A percentile compares a stretch with the other conserved stretches of the same genome.
phyloP scores from a whole-genome alignment of 1,140 invertebrate genomes.

The Drosophila prosaltans region DNA sequence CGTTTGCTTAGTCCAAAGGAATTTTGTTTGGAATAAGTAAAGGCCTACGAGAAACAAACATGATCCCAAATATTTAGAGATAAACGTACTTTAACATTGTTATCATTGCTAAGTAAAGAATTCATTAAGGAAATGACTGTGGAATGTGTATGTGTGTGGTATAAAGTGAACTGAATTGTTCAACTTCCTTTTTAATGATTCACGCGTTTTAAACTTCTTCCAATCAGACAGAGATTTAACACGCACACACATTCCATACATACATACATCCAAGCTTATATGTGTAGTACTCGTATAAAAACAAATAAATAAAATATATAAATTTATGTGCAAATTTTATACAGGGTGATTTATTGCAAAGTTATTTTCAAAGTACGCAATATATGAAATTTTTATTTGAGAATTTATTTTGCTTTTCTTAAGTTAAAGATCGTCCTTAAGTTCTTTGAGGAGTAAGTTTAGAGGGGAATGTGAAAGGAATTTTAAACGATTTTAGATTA shows the following conservation, averaged over 20 bases:
- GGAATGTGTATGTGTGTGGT: neutral
- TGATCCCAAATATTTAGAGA: neutral
- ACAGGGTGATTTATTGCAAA: neutral
- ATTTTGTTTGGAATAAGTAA: neutral
- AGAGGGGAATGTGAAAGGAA: no score
- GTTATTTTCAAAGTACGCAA: no score
- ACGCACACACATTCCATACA: neutral
- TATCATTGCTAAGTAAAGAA: neutral
- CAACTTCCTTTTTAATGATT: neutral
- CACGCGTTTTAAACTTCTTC: neutral
- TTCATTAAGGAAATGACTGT: slow-evolving; percentile 1
- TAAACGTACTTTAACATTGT: neutral
- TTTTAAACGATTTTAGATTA: no score
- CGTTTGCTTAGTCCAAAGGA: neutral
- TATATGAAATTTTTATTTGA: no score
- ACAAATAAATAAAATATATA: slow-evolving; percentile 10
- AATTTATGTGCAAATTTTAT: neutral
- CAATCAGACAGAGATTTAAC: slow-evolving; percentile 12
- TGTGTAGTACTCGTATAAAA: neutral
- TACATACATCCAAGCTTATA: neutral
- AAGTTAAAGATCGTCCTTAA: no score
- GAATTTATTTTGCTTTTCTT: no score
- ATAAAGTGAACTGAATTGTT: neutral
- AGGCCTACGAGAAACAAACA: no score
- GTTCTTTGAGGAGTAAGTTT: no score